Evolutionary conservation across 1,140 invertebrate genomes (phyloP).

Genomic region (Chironomus striatipennis): DNA sequence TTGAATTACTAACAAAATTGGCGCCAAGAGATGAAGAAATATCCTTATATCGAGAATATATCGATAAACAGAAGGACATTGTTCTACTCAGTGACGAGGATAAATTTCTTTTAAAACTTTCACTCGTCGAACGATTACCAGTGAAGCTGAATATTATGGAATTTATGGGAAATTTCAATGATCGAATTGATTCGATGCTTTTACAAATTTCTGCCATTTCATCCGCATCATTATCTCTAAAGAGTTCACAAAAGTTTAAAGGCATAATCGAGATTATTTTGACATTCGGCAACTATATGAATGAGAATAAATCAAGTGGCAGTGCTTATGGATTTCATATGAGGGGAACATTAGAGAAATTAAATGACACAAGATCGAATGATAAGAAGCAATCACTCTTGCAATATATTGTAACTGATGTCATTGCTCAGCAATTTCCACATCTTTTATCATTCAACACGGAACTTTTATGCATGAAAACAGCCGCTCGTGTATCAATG

Average conservation of each 20-base stretch:
- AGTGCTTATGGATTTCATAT: neutral
- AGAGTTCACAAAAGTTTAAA: conserved; percentile 11
- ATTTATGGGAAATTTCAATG: conserved; percentile 5
- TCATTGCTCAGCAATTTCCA: neutral
- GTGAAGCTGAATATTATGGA: neutral
- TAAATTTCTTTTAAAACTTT: conserved; percentile 9
- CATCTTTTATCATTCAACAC: neutral
- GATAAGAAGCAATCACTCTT: neutral
- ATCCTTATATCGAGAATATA: neutral
- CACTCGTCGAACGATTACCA: conserved; percentile 10
- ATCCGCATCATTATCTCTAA: neutral
- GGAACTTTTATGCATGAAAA: neutral
- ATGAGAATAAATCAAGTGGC: neutral
- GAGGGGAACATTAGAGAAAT: neutral
- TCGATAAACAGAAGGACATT: neutral
- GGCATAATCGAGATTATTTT: conserved; percentile 17
- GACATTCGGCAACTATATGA: conserved; percentile 11
- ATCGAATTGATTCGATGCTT: neutral
- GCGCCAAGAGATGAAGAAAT: conserved; percentile 7
- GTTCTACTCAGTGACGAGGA: neutral
- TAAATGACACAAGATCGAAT: conserved; percentile 1
- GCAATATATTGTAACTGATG: neutral
- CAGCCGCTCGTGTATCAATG: neutral
- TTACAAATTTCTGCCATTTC: neutral
- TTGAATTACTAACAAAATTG: neutral